These are phyloP conservation scores for Drosophila infuscata DNA, from an alignment of 2,888 invertebrate species.

Conservation along the genomic window DNA sequence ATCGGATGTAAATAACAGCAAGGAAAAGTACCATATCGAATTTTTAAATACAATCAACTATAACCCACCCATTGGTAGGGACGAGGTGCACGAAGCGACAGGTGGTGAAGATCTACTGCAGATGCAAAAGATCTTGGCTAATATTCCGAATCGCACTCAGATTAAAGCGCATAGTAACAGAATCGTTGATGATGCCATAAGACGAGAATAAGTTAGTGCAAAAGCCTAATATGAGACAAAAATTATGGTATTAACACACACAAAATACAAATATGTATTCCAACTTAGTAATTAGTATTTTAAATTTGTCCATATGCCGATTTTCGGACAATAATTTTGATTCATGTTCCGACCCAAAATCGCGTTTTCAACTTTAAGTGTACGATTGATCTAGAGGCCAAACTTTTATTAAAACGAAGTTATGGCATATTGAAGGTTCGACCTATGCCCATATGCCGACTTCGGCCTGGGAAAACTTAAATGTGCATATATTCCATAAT, in stretches of 20 bases:
- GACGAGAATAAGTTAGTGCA: conserved; percentile 67
- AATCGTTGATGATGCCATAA: conserved; percentile 78
- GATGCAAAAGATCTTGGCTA: conserved; percentile 54
- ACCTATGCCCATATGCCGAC: too few species aligned
- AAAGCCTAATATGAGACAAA: not conserved
- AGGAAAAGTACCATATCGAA: conserved; percentile 64
- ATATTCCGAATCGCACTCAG: conserved; percentile 79
- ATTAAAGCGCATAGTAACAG: conserved; percentile 82
- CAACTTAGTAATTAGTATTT: too few species aligned
- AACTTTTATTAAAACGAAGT: too few species aligned
- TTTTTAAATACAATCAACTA: conserved; percentile 50
- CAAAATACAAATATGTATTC: not conserved
- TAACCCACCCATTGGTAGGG: not conserved
- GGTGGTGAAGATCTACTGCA: conserved; percentile 58
- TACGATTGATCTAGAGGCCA: too few species aligned
- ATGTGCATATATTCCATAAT: too few species aligned
- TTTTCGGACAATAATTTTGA: too few species aligned
- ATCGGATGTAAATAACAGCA: conserved; percentile 18
- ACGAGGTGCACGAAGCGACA: conserved; percentile 5
- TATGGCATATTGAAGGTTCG: too few species aligned
- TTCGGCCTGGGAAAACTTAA: too few species aligned
- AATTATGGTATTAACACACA: conserved; percentile 2
- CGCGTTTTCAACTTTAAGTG: too few species aligned
- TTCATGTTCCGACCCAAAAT: too few species aligned
- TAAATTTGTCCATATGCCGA: too few species aligned